Base-by-base conservation (phyloP, 2,888 invertebrate species). In the Ariolimax columbianus region DNA sequence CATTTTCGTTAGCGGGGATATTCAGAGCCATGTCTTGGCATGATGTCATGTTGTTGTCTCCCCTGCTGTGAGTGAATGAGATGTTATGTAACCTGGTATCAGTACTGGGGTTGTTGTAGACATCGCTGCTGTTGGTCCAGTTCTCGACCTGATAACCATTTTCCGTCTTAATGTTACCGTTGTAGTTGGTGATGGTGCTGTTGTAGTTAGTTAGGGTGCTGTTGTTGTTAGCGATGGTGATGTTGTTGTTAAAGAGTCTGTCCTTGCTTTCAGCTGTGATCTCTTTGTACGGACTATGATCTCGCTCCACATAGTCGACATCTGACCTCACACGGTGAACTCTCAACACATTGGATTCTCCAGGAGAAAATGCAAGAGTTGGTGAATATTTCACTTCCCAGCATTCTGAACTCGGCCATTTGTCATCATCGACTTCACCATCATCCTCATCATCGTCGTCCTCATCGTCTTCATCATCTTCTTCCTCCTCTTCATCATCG, bases 321-420 rank as follows among this genome's bases (percentile, higher is more conserved):
- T 84, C 80, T 26, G 84, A 84, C 33, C 84, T 63, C 36, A 84
- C 72, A 0, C 84, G 47, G 55, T 84, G 84, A 36, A 84, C 84
- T 47, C 84, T 75, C 40, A 84, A 51, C 17, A 84, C 84, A 63
- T 84, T 78, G 19, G 78, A 51, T 63, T 84, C 84, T 33, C 84
- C 84, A 11, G 79, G 84, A n/a, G 78, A 78, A 11, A 70, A 84
- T 30, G 70, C 70, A 6, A 79, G 40, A 9, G 84, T 55, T 7
- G 84, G 79, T 0, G 84, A 84, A 43, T 30, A 84, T 17, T 84
- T 84, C 78, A 84, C 84, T 38, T 84, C 84, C 84, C 84, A 84
- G 40, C 84, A 84, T 3, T 84, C 84, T 26, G 84, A 78, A 0
- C 55, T 51, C 19, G 70, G 70, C 79, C 79, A 78, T 30, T 84